phyloP scores from a whole-genome alignment of 2,113 vertebrate species.

The Recurvirostra avosetta region DNA sequence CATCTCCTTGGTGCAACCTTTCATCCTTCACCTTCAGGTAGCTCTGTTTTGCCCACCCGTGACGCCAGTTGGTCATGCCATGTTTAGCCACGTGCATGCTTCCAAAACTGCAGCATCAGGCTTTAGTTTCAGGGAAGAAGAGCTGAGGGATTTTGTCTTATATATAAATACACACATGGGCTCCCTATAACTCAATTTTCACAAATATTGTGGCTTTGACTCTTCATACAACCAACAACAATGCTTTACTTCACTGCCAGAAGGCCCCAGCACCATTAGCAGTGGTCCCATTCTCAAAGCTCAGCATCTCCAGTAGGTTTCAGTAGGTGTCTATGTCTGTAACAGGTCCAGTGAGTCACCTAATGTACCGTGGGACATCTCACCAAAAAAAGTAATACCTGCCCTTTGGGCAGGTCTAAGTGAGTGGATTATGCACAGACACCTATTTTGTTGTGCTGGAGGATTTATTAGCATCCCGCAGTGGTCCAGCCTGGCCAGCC shows the following conservation, averaged over 20 bases:
- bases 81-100: accelerated
- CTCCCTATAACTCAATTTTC: neutral
- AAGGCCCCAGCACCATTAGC: neutral
- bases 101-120: neutral
- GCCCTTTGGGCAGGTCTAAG: neutral
- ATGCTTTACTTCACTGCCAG: neutral
- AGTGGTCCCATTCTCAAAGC: neutral
- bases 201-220: neutral
- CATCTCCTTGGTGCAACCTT: neutral
- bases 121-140: neutral
- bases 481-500: neutral
- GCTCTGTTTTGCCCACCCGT: neutral
- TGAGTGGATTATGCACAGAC: neutral
- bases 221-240: neutral
- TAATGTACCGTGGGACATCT: accelerated
- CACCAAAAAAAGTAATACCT: neutral
- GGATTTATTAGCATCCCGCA: neutral
- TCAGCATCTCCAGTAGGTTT: neutral
- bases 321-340: neutral
- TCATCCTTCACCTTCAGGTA: neutral
- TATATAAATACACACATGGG: neutral
- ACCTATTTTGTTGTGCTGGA: neutral
- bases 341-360: neutral
- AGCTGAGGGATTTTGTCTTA: neutral
- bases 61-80: accelerated